Evolutionary conservation across 2,888 invertebrate species (phyloP).

Genomic region (Cephus pulcher): DNA sequence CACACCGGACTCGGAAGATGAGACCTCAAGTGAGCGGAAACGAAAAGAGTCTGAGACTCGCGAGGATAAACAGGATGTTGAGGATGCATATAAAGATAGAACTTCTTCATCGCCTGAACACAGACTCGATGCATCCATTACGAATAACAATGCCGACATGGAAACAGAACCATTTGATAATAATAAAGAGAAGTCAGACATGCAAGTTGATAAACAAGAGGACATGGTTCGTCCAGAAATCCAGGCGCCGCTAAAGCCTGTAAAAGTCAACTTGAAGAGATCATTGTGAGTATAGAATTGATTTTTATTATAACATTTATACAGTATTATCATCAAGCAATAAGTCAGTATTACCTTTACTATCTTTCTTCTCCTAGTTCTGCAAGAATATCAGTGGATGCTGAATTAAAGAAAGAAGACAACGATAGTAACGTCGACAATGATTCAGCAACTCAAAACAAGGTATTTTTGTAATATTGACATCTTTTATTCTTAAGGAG

Average conservation of each 20-base stretch:
- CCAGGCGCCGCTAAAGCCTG: constrained; percentile 34
- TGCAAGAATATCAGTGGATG: constrained; percentile 45
- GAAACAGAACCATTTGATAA: constrained; percentile 36
- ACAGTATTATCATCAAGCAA: background rate
- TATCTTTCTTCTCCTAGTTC: constrained; percentile 41
- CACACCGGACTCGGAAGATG: constrained; percentile 58
- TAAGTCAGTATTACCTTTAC: background rate
- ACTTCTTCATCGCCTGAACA: constrained; percentile 25
- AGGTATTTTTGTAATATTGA: constrained; percentile 37
- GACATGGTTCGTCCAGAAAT: constrained; percentile 14
- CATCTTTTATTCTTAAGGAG: background rate
- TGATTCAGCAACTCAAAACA: constrained; percentile 46
- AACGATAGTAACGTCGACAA: constrained; percentile 37
- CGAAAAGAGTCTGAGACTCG: background rate
- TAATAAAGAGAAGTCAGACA: constrained; percentile 36
- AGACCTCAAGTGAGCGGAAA: constrained; percentile 28
- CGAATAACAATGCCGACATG: constrained; percentile 27
- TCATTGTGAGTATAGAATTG: constrained; percentile 57
- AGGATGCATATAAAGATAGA: constrained; percentile 7
- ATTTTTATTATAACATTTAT: constrained; percentile 18
- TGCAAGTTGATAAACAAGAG: constrained; percentile 35
- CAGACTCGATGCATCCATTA: constrained; percentile 19
- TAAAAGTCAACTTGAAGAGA: constrained; percentile 63
- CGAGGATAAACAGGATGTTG: constrained; percentile 25
- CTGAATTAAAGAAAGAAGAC: constrained; percentile 46